Evolutionary conservation across 1,140 invertebrate genomes (phyloP).

Genomic region (Archivesica marissinica): DNA sequence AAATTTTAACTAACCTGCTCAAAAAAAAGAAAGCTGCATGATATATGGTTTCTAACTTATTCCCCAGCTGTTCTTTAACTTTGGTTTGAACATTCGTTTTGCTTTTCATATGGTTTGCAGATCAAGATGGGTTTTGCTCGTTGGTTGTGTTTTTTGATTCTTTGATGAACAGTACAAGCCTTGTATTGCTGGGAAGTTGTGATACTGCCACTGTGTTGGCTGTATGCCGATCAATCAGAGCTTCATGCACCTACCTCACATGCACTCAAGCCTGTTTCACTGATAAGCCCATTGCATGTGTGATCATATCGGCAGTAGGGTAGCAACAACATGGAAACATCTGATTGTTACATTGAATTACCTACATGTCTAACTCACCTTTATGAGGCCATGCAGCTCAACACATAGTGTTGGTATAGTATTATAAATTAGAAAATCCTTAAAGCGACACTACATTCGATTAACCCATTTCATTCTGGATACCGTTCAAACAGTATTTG

Average conservation of each 20-base stretch:
- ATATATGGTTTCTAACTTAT: no score
- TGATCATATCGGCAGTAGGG: slow-evolving; percentile 4
- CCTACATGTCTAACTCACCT: not conserved
- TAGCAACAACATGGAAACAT: slow-evolving; percentile 19
- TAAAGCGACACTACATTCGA: no score
- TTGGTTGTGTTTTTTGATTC: not conserved
- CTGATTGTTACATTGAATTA: not conserved
- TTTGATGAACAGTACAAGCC: not conserved
- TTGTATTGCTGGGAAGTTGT: not conserved
- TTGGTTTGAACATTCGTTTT: no score
- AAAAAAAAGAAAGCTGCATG: no score
- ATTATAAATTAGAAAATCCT: no score
- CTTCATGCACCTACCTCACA: not conserved
- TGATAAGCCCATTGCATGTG: slow-evolving; percentile 7
- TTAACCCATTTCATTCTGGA: no score
- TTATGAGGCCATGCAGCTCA: not conserved
- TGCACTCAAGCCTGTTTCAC: slow-evolving; percentile 18
- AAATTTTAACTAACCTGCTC: no score
- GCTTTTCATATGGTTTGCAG: not conserved
- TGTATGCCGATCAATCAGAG: not conserved
- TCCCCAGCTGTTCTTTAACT: slow-evolving; percentile 18
- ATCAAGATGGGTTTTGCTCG: not conserved
- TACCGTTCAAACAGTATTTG: no score
- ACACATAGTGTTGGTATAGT: no score
- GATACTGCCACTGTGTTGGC: not conserved